A percentile compares a stretch with the other conserved stretches of the same genome.
Conservation (phyloP, 2,113 vertebrate species). For the Gallinago media region DNA sequence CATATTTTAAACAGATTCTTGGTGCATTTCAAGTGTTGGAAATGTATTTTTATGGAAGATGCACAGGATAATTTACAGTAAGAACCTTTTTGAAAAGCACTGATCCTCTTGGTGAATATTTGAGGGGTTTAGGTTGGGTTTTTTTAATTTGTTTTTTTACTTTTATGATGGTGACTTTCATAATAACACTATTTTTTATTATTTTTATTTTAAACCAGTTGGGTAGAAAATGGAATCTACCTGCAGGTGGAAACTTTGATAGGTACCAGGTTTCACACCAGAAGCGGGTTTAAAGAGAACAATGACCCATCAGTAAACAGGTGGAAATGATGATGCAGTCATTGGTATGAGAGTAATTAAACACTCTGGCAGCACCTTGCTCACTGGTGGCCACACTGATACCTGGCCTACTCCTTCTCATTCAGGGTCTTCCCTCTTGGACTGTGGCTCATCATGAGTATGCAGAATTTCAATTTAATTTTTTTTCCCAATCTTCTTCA, state of each 20-base stretch:
- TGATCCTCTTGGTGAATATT: background rate
- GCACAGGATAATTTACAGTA: background rate
- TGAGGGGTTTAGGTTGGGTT: accelerated
- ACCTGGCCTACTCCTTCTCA: background rate
- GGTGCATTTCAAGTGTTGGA: background rate
- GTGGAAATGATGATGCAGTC: background rate
- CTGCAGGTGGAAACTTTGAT: background rate
- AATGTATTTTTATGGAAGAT: background rate
- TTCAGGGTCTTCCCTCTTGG: background rate
- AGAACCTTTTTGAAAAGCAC: background rate
- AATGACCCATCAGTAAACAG: background rate
- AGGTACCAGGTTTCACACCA: background rate
- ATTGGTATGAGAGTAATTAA: background rate
- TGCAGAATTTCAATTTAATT: background rate
- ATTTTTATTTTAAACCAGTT: background rate
- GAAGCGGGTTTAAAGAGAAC: background rate
- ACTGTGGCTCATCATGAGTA: background rate
- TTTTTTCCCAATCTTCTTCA: background rate
- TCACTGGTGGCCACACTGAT: accelerated
- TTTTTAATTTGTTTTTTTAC: background rate
- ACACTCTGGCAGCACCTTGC: background rate
- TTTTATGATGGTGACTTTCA: background rate
- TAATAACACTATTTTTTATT: background rate
- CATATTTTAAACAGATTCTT: background rate
- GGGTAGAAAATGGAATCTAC: background rate